These are phyloP conservation scores for Neodiprion lecontei DNA, from an alignment of 1,140 invertebrate species.

Conservation along the genomic window DNA sequence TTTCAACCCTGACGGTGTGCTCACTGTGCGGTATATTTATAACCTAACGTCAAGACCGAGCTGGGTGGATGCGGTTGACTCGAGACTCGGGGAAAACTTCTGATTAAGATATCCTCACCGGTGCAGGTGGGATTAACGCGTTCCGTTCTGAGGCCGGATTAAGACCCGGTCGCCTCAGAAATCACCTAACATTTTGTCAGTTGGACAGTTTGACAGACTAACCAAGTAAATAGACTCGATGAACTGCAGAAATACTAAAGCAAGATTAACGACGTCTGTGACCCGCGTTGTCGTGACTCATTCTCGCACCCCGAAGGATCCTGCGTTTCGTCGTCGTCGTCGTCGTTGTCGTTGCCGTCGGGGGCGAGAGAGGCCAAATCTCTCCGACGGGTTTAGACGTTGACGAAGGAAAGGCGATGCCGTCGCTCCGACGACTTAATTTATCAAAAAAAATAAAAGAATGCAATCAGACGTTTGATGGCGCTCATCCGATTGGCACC, in stretches of 20 bases:
- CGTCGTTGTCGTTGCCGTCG: not conserved
- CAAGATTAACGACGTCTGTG: slow-evolving; percentile 1
- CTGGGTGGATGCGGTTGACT: too few species aligned
- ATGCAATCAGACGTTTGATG: not conserved
- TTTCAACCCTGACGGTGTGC: too few species aligned
- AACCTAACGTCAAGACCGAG: too few species aligned
- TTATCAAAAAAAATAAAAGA: not conserved
- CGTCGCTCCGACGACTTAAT: not conserved
- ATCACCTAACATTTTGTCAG: not conserved
- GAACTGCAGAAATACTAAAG: not conserved
- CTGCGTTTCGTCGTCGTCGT: not conserved
- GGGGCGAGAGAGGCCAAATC: not conserved
- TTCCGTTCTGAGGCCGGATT: not conserved
- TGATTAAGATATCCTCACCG: too few species aligned
- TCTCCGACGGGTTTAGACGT: not conserved
- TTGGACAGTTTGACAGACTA: slow-evolving; percentile 5
- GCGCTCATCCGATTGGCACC: not conserved
- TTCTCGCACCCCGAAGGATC: too few species aligned
- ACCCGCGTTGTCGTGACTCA: not conserved
- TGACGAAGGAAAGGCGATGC: not conserved
- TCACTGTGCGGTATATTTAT: too few species aligned
- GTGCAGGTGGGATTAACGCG: not conserved
- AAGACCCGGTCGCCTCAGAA: not conserved
- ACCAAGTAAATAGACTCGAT: not conserved
- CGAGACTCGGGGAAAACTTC: too few species aligned